These are phyloP conservation scores for Microtus oregoni DNA, from an alignment of 2,113 vertebrate genomes.

Conservation along the genomic window DNA sequence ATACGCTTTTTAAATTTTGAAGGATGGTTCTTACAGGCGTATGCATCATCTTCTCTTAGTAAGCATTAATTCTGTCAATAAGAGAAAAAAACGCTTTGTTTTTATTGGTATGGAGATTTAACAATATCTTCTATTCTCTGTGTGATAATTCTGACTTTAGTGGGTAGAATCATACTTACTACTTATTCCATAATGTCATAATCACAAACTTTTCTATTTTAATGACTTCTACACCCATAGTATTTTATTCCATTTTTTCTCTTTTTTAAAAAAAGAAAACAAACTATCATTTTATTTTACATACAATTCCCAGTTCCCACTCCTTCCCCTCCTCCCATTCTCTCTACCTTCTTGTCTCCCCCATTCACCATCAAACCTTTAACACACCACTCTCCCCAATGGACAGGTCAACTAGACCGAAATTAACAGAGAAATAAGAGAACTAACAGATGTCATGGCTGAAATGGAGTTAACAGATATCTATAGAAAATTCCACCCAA, in stretches of 20 bases:
- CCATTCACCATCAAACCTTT: too few relatives aligned
- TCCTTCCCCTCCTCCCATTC: too few relatives aligned
- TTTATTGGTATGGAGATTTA: not conserved
- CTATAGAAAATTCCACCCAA: too few relatives aligned
- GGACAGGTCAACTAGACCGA: too few relatives aligned
- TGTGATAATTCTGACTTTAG: conserved; percentile 41
- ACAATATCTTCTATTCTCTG: conserved; percentile 1
- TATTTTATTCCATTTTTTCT: conserved; percentile 13
- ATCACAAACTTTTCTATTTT: conserved; percentile 40
- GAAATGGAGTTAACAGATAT: too few relatives aligned
- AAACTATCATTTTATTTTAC: too few relatives aligned
- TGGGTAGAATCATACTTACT: conserved; percentile 14
- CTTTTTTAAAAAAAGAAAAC: too few relatives aligned
- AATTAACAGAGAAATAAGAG: too few relatives aligned
- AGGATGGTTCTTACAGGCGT: not conserved
- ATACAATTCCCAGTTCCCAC: too few relatives aligned
- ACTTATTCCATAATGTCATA: conserved; percentile 26
- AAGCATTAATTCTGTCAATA: not conserved
- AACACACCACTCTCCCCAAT: too few relatives aligned
- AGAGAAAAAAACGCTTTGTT: not conserved
- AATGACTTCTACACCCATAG: not conserved
- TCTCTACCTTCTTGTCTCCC: too few relatives aligned
- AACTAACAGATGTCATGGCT: too few relatives aligned
- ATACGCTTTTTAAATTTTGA: not conserved
- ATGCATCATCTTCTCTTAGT: not conserved